Evolutionary conservation across 2,113 vertebrate genomes (phyloP).

Genomic region (Pardalotus punctatus): DNA sequence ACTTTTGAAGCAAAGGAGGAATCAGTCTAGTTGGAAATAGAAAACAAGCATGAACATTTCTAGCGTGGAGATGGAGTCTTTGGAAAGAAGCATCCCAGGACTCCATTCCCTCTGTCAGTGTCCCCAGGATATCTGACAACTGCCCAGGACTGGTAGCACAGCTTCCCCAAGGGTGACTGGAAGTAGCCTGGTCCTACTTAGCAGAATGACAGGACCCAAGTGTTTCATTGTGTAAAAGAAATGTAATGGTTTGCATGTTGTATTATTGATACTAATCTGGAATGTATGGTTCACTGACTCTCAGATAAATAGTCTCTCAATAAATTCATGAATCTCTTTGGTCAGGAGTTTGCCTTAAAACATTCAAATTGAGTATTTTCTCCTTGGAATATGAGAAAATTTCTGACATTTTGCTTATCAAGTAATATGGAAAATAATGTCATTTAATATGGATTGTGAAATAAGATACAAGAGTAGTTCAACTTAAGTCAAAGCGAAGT

Average conservation of each 20-base stretch:
- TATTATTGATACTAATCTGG: neutral
- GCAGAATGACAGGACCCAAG: neutral
- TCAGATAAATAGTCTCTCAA: neutral
- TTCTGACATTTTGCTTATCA: neutral
- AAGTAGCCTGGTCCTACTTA: neutral
- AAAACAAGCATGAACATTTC: neutral
- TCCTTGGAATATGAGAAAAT: neutral
- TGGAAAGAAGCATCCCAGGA: rapidly evolving
- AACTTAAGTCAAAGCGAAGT: neutral
- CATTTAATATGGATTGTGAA: neutral
- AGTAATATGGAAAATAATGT: neutral
- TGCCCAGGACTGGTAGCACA: neutral
- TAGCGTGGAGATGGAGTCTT: neutral
- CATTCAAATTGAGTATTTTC: neutral
- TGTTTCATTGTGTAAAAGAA: neutral
- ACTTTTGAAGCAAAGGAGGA: neutral
- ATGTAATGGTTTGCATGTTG: neutral
- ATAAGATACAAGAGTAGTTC: neutral
- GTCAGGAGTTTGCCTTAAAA: neutral
- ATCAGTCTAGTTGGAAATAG: neutral
- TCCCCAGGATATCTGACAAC: neutral
- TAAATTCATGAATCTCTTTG: neutral
- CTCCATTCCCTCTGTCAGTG: neutral
- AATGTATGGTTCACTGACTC: neutral
- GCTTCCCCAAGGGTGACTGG: rapidly evolving